Evolutionary conservation across 2,113 vertebrate genomes (phyloP).

Genomic region (Neoarius graeffei): DNA sequence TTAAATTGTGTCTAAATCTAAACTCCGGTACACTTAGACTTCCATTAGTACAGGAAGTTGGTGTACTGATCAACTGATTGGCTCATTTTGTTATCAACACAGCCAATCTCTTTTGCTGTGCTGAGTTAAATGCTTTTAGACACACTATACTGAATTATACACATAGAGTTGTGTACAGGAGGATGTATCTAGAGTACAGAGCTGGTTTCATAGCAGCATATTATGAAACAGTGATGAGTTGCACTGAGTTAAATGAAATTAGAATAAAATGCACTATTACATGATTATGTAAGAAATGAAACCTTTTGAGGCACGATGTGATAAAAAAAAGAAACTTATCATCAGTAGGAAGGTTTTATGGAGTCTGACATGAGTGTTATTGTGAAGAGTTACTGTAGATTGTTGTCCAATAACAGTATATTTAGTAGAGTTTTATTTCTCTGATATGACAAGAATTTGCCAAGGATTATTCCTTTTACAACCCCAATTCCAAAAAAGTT

Average conservation of each 20-base stretch:
- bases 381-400: not conserved
- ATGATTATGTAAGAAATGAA: not conserved
- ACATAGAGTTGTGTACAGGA: not conserved
- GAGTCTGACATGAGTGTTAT: not conserved
- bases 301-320: no score
- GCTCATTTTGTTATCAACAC: no score
- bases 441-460: not conserved
- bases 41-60: slow-evolving; percentile 17
- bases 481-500: no score
- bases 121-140: not conserved
- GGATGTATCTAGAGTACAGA: not conserved
- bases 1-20: slow-evolving; percentile 7
- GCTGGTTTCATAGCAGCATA: no score
- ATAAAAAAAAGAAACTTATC: not conserved
- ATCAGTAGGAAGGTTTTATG: not conserved
- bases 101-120: not conserved
- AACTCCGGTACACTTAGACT: not conserved
- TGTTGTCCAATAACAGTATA: not conserved
- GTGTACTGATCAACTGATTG: slow-evolving; percentile 7
- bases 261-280: not conserved
- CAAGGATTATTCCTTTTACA: not conserved
- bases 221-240: not conserved
- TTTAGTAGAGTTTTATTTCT: not conserved
- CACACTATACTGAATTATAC: not conserved
- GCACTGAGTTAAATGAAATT: not conserved